These are phyloP conservation scores for Drosophila nigritarsus DNA, from an alignment of 2,888 invertebrate species.

Conservation along the genomic window DNA sequence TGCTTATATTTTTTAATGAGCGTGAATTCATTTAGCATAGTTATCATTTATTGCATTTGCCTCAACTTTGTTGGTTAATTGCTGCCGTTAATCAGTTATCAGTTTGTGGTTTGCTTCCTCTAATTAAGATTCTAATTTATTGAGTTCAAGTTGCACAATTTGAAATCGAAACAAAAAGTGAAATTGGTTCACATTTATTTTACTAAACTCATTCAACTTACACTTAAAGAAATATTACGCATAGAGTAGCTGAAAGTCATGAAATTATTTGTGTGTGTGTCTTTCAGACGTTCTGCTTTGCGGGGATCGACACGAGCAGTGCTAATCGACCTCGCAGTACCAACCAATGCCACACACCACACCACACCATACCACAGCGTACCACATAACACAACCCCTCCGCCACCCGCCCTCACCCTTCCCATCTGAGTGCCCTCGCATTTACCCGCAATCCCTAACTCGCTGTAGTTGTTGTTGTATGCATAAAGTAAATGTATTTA, in stretches of 20 bases:
- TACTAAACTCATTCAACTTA: no score
- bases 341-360: neutral
- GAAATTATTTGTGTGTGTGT: neutral
- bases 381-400: neutral
- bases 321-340: slow-evolving; percentile 25
- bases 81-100: no score
- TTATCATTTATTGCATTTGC: neutral
- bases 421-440: neutral
- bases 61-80: no score
- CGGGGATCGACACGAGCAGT: neutral
- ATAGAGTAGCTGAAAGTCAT: neutral
- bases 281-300: neutral
- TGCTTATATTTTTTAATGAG: neutral
- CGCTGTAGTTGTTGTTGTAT: slow-evolving; percentile 17
- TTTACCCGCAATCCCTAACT: neutral
- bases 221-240: neutral
- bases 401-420: no score
- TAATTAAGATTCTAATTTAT: no score
- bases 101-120: no score
- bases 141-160: neutral
- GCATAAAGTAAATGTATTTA: slow-evolving; percentile 58
- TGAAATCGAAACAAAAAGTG: no score
- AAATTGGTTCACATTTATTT: no score
- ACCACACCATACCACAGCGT: neutral
- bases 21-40: neutral